Conservation (phyloP, 2,888 invertebrate species). For the Aphrophora alni region DNA sequence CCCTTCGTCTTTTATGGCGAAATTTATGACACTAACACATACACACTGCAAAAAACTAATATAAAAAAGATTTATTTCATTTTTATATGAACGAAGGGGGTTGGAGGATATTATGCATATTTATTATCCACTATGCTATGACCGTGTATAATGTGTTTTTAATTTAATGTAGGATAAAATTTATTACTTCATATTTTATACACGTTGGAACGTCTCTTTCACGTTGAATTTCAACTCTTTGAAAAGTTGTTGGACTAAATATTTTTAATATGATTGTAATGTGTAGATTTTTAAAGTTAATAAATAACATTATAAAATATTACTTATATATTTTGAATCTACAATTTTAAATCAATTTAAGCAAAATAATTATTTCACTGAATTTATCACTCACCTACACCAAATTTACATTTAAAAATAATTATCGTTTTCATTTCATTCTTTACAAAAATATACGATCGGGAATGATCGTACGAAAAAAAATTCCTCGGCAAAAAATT, state of each 20-base stretch:
- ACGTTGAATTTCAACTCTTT: background rate
- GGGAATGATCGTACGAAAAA: too few species aligned
- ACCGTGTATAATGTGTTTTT: slow-evolving; percentile 26
- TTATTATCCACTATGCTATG: slow-evolving; percentile 23
- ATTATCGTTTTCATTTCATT: too few species aligned
- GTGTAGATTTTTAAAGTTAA: too few species aligned
- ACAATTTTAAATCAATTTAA: too few species aligned
- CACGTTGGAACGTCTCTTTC: background rate
- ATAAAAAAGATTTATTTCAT: slow-evolving; percentile 28
- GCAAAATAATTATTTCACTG: too few species aligned
- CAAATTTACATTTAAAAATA: too few species aligned
- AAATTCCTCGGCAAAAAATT: too few species aligned
- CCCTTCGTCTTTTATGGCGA: slow-evolving; percentile 28
- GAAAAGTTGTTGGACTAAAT: background rate
- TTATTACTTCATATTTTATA: slow-evolving; percentile 16
- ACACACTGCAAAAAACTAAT: slow-evolving; percentile 26
- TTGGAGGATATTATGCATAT: slow-evolving; percentile 27
- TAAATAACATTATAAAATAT: too few species aligned
- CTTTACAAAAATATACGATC: too few species aligned
- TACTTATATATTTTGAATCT: too few species aligned
- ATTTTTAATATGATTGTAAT: too few species aligned
- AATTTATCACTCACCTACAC: too few species aligned
- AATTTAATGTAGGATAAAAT: slow-evolving; percentile 23
- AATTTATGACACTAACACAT: slow-evolving; percentile 26
- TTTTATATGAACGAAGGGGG: slow-evolving; percentile 14